Conservation (phyloP, 2,113 vertebrate species). For the Colossoma macropomum region DNA sequence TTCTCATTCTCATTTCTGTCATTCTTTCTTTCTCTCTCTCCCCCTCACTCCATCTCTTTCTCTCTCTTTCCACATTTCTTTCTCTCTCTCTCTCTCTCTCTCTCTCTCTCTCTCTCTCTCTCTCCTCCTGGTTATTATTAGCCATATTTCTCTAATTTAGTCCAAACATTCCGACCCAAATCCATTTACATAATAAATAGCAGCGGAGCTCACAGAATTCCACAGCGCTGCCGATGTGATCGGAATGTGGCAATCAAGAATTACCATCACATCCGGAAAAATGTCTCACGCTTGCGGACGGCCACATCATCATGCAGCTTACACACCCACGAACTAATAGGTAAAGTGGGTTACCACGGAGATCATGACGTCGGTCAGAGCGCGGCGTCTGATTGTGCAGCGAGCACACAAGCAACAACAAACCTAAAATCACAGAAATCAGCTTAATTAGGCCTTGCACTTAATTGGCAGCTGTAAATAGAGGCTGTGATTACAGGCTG, state of each 20-base stretch:
- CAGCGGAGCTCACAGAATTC: neutral
- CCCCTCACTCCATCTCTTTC: no score
- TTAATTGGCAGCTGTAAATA: slow-evolving; percentile 10
- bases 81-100: no score
- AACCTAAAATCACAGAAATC: neutral
- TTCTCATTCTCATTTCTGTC: no score
- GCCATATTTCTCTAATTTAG: neutral
- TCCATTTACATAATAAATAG: neutral
- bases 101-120: neutral
- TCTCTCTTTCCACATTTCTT: no score
- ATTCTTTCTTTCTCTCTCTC: no score
- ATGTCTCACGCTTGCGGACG: no score
- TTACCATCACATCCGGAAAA: neutral
- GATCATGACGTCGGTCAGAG: slow-evolving; percentile 1
- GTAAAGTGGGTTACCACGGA: slow-evolving; percentile 7
- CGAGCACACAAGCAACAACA: neutral
- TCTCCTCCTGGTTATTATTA: neutral
- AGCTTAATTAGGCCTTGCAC: neutral
- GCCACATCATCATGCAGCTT: neutral
- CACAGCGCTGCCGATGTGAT: neutral
- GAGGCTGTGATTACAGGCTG: slow-evolving; percentile 25
- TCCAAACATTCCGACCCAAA: neutral
- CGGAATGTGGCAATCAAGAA: neutral
- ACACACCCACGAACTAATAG: neutral
- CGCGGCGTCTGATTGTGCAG: neutral